phyloP scores from a whole-genome alignment of 2,797 vertebrate genomes.

The Tamandua tetradactyla region DNA sequence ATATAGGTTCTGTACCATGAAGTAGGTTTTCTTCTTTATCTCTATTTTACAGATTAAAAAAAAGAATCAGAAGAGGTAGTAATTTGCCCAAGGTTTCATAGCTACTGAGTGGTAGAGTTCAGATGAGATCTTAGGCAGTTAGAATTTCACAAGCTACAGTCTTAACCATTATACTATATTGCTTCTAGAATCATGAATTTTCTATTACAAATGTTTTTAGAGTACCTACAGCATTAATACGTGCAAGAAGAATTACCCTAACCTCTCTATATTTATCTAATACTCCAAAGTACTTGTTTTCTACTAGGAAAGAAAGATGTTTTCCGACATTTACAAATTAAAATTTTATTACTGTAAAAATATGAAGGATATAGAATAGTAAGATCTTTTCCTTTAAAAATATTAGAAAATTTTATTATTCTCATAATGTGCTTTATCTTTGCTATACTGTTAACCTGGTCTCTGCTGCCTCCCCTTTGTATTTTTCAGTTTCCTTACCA shows the following conservation, averaged over 20 bases:
- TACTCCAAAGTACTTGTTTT: background rate
- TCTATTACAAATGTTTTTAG: background rate
- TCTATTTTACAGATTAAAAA: conserved; percentile 3
- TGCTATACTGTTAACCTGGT: background rate
- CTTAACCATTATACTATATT: background rate
- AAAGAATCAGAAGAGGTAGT: background rate
- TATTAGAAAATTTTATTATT: background rate
- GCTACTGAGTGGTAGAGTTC: background rate
- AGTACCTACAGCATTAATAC: background rate
- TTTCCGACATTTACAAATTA: background rate
- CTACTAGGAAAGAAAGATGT: background rate
- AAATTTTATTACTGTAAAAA: conserved; percentile 13
- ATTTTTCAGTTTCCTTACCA: background rate
- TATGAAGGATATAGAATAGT: conserved; percentile 1
- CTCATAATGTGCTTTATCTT: background rate
- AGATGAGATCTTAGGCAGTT: background rate
- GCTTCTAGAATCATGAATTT: conserved; percentile 8
- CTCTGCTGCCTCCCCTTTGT: background rate
- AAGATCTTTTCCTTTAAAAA: background rate
- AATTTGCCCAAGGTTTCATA: background rate
- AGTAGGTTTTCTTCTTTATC: background rate
- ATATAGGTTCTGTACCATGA: background rate
- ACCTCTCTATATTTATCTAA: background rate
- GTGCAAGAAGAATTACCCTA: background rate
- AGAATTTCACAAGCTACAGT: background rate